Conservation (phyloP, 2,888 invertebrate species). For the Conus canariensis region DNA sequence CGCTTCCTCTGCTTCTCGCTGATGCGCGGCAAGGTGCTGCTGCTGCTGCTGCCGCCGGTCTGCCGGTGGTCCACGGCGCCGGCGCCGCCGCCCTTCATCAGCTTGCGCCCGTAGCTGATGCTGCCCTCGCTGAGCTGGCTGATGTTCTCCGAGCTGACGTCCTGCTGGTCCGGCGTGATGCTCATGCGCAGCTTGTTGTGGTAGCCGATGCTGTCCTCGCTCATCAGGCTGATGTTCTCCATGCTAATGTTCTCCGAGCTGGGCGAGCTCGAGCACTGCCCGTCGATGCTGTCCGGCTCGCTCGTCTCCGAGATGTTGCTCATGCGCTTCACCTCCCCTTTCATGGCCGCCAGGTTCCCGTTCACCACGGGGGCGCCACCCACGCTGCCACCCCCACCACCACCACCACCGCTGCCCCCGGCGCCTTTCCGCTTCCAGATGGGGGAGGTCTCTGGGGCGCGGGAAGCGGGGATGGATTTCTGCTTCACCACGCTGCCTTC, state of each 20-base stretch:
- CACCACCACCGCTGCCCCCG: not conserved
- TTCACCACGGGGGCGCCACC: constrained; percentile 12
- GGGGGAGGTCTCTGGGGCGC: constrained; percentile 77
- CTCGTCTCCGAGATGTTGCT: constrained; percentile 80
- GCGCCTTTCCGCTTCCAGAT: constrained; percentile 79
- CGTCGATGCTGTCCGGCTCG: constrained; percentile 79
- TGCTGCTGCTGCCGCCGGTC: not conserved
- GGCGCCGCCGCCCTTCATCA: constrained; percentile 37
- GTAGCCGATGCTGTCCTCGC: constrained; percentile 68
- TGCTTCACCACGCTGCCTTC: constrained; percentile 9
- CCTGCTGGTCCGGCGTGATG: constrained; percentile 67
- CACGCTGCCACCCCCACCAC: constrained; percentile 52
- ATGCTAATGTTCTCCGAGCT: constrained; percentile 75
- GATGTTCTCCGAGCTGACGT: constrained; percentile 63
- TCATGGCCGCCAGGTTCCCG: constrained; percentile 58
- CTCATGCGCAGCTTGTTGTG: constrained; percentile 69
- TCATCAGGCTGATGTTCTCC: constrained; percentile 69
- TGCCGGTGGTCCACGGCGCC: not conserved
- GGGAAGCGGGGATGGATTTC: constrained; percentile 53
- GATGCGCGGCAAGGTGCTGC: constrained; percentile 60
- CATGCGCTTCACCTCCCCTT: constrained; percentile 73
- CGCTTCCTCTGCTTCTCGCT: constrained; percentile 84
- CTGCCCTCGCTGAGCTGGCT: constrained; percentile 66
- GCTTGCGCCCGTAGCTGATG: constrained; percentile 69
- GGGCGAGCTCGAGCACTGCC: constrained; percentile 73